Percentiles rank a stretch among this genome's conserved stretches.
These are phyloP conservation scores for Enteromius trimaculatus DNA, from an alignment of 2,797 vertebrate species.

Conservation along the genomic window DNA sequence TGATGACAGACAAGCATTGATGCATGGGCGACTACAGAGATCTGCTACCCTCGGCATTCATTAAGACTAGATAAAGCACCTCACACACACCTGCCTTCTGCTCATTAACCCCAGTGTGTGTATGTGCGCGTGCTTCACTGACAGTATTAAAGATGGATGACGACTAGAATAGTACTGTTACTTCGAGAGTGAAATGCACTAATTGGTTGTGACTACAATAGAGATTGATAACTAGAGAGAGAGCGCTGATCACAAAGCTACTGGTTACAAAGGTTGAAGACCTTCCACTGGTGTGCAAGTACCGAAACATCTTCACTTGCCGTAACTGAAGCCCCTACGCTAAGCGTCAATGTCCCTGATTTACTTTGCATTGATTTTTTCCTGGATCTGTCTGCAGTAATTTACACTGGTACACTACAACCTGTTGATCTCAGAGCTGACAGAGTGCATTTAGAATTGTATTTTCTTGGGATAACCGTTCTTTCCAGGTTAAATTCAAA, in stretches of 20 bases:
- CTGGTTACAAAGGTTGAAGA: constrained; percentile 6
- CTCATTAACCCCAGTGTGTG: constrained; percentile 56
- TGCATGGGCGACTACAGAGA: constrained; percentile 55
- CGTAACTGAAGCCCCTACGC: background rate
- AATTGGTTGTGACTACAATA: constrained; percentile 6
- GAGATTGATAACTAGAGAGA: constrained; percentile 3
- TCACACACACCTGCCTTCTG: constrained; percentile 60
- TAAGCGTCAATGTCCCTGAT: constrained; percentile 11
- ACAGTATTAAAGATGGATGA: constrained; percentile 33
- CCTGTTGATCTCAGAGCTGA: constrained; percentile 13
- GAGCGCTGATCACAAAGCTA: background rate
- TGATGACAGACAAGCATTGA: constrained; percentile 57
- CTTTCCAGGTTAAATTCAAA: constrained; percentile 2
- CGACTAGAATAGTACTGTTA: constrained; percentile 13
- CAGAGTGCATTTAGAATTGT: background rate
- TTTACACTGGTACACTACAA: background rate
- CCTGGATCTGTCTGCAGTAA: background rate
- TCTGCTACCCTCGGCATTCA: constrained; percentile 57
- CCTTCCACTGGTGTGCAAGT: background rate
- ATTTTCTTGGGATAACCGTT: background rate
- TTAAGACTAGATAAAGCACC: constrained; percentile 59
- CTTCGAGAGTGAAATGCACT: constrained; percentile 15
- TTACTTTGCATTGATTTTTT: constrained; percentile 29
- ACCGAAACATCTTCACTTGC: background rate
- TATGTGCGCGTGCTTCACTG: constrained; percentile 25